A percentile compares a stretch with the other conserved stretches of the same genome.
These are phyloP conservation scores for Mus caroli DNA, from an alignment of 2,797 vertebrate genomes.

Conservation along the genomic window DNA sequence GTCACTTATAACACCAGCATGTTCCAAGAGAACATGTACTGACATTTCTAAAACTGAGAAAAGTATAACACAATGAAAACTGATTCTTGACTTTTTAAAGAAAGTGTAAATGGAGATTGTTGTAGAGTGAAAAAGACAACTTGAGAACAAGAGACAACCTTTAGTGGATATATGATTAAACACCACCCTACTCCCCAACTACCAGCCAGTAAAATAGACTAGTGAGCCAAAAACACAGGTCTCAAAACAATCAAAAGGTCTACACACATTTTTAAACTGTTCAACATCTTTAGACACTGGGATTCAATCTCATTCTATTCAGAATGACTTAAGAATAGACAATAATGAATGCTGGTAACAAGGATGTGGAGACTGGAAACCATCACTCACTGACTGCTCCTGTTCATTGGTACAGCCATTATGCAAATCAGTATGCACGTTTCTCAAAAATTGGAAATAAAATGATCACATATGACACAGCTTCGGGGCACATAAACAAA, in stretches of 20 bases:
- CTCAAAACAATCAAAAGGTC: conserved; percentile 3
- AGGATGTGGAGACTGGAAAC: not conserved
- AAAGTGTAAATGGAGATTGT: not conserved
- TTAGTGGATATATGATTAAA: not conserved
- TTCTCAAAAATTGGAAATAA: not conserved
- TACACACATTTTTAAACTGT: not conserved
- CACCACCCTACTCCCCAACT: not conserved
- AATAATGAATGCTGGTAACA: not conserved
- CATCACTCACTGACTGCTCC: not conserved
- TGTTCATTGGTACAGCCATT: not conserved
- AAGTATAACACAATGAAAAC: not conserved
- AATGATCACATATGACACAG: not conserved
- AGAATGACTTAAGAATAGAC: not conserved
- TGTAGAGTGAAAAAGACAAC: not conserved
- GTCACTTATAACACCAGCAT: not conserved
- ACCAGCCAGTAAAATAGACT: not conserved
- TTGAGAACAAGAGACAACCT: not conserved
- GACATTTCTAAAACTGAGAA: conserved; percentile 29
- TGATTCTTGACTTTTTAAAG: not conserved
- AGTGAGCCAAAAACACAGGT: not conserved
- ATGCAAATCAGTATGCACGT: not conserved
- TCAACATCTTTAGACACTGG: not conserved
- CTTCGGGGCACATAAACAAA: not conserved
- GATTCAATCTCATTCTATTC: not conserved
- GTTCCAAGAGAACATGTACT: not conserved